Evolutionary conservation across 2,888 invertebrate species (phyloP).

Genomic region (Eulithis testata): DNA sequence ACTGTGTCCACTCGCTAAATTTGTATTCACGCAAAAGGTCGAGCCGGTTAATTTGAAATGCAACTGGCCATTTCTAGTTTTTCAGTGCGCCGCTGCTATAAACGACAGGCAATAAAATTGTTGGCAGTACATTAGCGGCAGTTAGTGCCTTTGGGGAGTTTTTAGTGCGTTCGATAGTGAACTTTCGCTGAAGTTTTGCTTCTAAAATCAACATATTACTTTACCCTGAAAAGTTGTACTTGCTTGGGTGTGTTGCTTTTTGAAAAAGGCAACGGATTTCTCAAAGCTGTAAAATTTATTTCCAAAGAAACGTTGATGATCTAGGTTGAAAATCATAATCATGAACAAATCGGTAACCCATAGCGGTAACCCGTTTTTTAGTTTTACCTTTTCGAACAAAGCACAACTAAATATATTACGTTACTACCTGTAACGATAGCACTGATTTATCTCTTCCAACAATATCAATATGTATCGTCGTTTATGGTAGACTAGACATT

Average conservation of each 20-base stretch:
- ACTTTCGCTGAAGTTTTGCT: conserved; percentile 27
- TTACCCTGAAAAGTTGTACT: conserved; percentile 25
- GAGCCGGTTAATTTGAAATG: conserved; percentile 76
- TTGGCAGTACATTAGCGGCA: conserved; percentile 46
- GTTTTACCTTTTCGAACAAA: too few relatives aligned
- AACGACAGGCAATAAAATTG: conserved; percentile 57
- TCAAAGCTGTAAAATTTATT: conserved; percentile 5
- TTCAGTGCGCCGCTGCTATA: conserved; percentile 53
- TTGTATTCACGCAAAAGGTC: conserved; percentile 75
- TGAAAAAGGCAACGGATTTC: conserved; percentile 12
- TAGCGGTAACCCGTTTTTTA: too few relatives aligned
- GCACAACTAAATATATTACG: too few relatives aligned
- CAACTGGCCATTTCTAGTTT: conserved; percentile 72
- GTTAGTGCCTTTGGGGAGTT: conserved; percentile 50
- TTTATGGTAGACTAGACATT: too few relatives aligned
- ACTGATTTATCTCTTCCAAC: too few relatives aligned
- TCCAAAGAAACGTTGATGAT: background rate
- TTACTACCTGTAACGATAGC: too few relatives aligned
- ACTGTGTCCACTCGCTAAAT: conserved; percentile 73
- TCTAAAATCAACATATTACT: conserved; percentile 33
- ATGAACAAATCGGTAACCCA: too few relatives aligned
- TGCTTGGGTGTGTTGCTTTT: conserved; percentile 23
- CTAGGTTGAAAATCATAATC: too few relatives aligned
- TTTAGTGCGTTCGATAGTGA: conserved; percentile 49
- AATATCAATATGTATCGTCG: too few relatives aligned